Conservation (phyloP, 2,113 vertebrate species). For the Actinemys pallida region DNA sequence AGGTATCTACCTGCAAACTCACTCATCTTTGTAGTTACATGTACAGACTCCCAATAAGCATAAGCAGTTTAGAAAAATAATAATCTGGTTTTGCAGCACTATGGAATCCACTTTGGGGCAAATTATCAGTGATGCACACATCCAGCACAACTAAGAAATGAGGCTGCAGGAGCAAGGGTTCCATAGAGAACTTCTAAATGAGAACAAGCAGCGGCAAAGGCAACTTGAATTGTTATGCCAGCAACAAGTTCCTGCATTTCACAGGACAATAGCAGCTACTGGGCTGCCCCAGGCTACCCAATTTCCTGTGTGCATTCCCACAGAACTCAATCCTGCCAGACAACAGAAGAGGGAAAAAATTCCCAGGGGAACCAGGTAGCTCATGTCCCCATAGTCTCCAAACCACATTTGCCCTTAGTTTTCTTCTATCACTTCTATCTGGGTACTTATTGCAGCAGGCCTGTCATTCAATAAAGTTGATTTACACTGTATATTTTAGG, state of each 20-base stretch:
- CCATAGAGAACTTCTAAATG: fast-evolving
- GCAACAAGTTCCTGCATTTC: background rate
- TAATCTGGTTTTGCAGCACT: background rate
- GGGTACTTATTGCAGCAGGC: slow-evolving; percentile 14
- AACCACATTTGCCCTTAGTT: slow-evolving; percentile 14
- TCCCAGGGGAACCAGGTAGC: background rate
- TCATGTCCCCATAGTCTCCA: background rate
- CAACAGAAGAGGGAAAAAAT: background rate
- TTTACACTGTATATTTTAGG: slow-evolving; percentile 62
- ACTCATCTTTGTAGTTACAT: background rate
- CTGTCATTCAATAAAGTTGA: slow-evolving; percentile 52
- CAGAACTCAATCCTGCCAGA: background rate
- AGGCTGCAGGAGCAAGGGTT: fast-evolving
- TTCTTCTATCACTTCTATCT: slow-evolving; percentile 1
- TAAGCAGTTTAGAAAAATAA: background rate
- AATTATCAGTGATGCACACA: background rate
- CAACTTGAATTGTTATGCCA: background rate
- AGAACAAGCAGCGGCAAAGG: background rate
- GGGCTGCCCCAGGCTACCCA: too few species aligned
- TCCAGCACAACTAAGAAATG: background rate
- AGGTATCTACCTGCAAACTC: background rate
- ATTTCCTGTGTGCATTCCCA: background rate
- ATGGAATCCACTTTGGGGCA: background rate
- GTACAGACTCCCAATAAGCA: fast-evolving
- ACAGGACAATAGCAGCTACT: background rate